Evolutionary conservation across 2,888 invertebrate genomes (phyloP), one percentile per base, ranked within the genome.

Genomic region (Caenorhabditis sulstoni): DNA sequence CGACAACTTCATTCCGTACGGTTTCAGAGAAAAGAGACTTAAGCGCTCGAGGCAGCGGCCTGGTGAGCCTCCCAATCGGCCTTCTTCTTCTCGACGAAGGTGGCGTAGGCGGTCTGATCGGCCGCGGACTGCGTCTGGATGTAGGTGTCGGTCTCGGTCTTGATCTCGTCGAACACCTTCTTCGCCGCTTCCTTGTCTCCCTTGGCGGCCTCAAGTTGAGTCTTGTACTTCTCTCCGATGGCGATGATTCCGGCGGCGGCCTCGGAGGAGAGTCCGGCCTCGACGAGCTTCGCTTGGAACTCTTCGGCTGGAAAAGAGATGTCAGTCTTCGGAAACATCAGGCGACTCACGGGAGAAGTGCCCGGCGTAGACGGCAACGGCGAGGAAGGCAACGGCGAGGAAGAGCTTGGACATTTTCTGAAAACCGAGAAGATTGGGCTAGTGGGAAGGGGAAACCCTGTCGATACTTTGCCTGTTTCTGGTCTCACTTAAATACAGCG

Each of bases 1-100:
- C n/a, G n/a, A n/a, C n/a, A n/a, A n/a, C n/a, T n/a, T n/a, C n/a
- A n/a, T n/a, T n/a, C n/a, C n/a, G n/a, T n/a, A n/a, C n/a, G n/a
- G n/a, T n/a, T n/a, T n/a, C n/a, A n/a, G n/a, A n/a, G n/a, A n/a
- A n/a, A 29, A 29, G 29, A 29, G 3, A 7, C 29, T 47, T 44
- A 44, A 11, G 44, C 44, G 44, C 44, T 44, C 3, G 29, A 29
- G 29, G 7, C 29, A 7, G 16, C 20, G 47, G 47, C 9, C 1
- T 47, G 29, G 11, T 61, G 57, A 45, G 50, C 58, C n/a, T 57
- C 64, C 4, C 62, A 20, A 44, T 74, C 59, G 45, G 58, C 59
- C 58, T 65, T 59, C 35, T 58, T 66, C 65, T 74, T 59, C 59
- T 74, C 58, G 23, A 74, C 35, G 44, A 65, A 66, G 4, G 11